phyloP scores from a whole-genome alignment of 1,140 invertebrate species.

The Dendroctonus valens region DNA sequence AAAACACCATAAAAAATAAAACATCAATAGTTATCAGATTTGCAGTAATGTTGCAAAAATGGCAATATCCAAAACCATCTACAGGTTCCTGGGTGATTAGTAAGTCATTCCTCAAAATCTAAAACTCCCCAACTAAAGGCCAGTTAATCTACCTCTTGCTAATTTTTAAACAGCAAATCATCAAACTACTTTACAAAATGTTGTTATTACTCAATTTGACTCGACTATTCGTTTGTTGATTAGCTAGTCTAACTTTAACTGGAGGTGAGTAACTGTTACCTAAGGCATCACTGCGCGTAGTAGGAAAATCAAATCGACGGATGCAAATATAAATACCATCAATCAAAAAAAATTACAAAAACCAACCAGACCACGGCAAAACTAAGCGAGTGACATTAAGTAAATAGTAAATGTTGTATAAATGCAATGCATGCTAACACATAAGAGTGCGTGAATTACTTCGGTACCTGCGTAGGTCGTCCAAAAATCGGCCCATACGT shows the following conservation, averaged over 20 bases:
- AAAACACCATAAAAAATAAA: constrained; percentile 15
- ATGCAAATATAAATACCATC: constrained; percentile 37
- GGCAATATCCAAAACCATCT: constrained; percentile 36
- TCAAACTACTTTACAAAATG: neutral
- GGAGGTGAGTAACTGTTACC: constrained; percentile 21
- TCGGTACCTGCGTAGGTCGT: constrained; percentile 35
- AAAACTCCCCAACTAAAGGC: constrained; percentile 34
- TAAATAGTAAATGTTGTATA: constrained; percentile 36
- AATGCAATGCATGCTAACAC: constrained; percentile 50
- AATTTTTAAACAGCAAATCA: constrained; percentile 1
- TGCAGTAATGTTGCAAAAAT: constrained; percentile 16
- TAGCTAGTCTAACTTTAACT: constrained; percentile 10
- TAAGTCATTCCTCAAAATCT: constrained; percentile 34
- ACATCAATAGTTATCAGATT: constrained; percentile 4
- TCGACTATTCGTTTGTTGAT: neutral
- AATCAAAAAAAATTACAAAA: constrained; percentile 46
- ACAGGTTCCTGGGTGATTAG: constrained; percentile 33
- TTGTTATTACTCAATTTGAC: neutral
- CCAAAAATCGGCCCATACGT: constrained; percentile 33
- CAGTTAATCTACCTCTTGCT: constrained; percentile 26
- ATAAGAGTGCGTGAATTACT: constrained; percentile 46
- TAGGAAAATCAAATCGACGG: constrained; percentile 36
- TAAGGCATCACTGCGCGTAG: constrained; percentile 33
- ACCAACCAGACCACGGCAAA: constrained; percentile 46
- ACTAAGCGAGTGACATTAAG: constrained; percentile 49